Base-by-base conservation (phyloP, 2,797 vertebrate genomes). In the Spheniscus humboldti region DNA sequence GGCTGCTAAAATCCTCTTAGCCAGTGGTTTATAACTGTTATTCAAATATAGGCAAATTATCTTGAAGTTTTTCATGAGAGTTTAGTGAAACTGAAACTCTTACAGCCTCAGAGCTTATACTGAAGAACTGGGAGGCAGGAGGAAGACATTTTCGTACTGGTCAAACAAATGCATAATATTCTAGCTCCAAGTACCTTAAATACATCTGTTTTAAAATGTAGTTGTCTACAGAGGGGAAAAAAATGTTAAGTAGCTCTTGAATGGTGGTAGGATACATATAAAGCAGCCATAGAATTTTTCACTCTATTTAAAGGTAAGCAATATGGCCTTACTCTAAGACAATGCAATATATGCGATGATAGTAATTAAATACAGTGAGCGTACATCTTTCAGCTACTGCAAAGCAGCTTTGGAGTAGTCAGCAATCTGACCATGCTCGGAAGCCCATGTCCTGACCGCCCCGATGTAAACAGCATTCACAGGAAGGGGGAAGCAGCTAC, bases 401-500 rank as follows among this genome's bases (percentile, higher is more conserved):
- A 37, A 64, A 7, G 35, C 33, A 88, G 66, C 55, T 92, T 66
- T 73, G 67, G 74, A 52, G 59, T 10, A 41, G 50, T 76, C 83
- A 90, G 94, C 88, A 92, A 24, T 71, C 60, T 68, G 59, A 18
- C 17, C 14, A 18, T 18, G 53, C 86, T 85, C 0, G 0, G 88
- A 90, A 84, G 69, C 52, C 74, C 0, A 0, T 63, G 86, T 94
- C 75, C 86, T 62, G 56, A 39, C 84, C 12, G 10, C 41, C 64
- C 47, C 4, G 24, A n/a, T 48, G 48, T 89, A 96, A 96, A 90
- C 90, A 87, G 83, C 83, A 6, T 50, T 74, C 86, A 74, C 95
- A 91, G 93, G 96, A 96, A 96, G 91, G n/a, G 86, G 78, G 90
- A 91, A 80, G 90, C 52, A 66, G 90, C 90, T 17, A 60, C 62